Percentiles rank a stretch among this genome's conserved stretches.
These are phyloP conservation scores for Nasonia giraulti DNA, from an alignment of 1,140 invertebrate genomes.

Conservation along the genomic window DNA sequence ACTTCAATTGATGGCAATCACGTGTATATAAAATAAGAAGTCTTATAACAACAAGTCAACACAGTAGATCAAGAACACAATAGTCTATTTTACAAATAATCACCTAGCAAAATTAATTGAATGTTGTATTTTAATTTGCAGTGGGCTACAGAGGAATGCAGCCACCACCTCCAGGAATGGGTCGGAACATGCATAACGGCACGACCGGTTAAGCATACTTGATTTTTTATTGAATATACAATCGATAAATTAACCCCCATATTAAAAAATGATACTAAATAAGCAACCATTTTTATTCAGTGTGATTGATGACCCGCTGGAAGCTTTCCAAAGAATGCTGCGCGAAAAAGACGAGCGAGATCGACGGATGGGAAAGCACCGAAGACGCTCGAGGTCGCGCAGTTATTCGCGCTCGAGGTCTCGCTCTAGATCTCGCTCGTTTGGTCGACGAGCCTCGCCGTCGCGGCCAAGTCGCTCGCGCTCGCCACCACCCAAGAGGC, in stretches of 20 bases:
- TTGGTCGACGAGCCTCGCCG: conserved; percentile 66
- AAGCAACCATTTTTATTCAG: conserved; percentile 66
- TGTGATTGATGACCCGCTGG: conserved; percentile 86
- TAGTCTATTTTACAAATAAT: background rate
- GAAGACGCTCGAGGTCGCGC: conserved; percentile 73
- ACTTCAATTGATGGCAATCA: background rate
- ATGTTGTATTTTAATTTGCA: conserved; percentile 50
- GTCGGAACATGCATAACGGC: conserved; percentile 70
- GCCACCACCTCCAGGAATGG: conserved; percentile 69
- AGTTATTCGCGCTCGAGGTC: conserved; percentile 75
- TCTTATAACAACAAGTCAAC: background rate
- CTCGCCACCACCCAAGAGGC: conserved; percentile 67
- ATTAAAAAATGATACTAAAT: background rate
- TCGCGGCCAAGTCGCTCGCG: conserved; percentile 64
- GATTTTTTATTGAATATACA: background rate
- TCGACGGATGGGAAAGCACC: conserved; percentile 78
- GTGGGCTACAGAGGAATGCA: conserved; percentile 70
- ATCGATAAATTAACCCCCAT: conserved; percentile 40
- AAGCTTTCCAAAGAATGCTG: conserved; percentile 89
- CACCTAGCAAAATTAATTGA: background rate
- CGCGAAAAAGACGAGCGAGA: conserved; percentile 87
- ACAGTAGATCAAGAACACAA: background rate
- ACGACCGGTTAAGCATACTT: conserved; percentile 67
- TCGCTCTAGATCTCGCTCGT: conserved; percentile 71
- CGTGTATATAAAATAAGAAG: background rate